phyloP scores from a whole-genome alignment of 1,140 invertebrate species.

The Musca vetustissima region DNA sequence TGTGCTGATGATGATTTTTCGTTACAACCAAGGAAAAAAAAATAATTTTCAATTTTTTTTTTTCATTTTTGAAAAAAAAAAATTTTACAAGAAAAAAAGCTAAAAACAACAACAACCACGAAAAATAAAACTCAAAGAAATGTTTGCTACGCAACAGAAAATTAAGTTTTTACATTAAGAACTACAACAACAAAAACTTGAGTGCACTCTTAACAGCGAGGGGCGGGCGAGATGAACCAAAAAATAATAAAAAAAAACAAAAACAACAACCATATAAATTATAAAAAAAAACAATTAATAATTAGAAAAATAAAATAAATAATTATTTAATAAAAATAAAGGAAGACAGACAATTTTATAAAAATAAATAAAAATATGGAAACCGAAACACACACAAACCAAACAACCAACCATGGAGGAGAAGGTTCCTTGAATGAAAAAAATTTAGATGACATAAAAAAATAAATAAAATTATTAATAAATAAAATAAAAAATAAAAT shows the following conservation, averaged over 20 bases:
- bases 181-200: slow-evolving; percentile 48
- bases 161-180: slow-evolving; percentile 38
- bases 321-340: slow-evolving; percentile 16
- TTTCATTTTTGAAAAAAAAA: slow-evolving; percentile 30
- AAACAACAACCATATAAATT: slow-evolving; percentile 14
- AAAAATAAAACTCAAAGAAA: slow-evolving; percentile 23
- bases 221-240: slow-evolving; percentile 47
- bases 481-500: slow-evolving; percentile 12
- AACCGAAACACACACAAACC: neutral
- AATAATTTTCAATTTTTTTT: slow-evolving; percentile 31
- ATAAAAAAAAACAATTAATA: slow-evolving; percentile 22
- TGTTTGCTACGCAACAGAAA: slow-evolving; percentile 26
- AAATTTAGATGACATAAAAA: neutral
- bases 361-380: slow-evolving; percentile 26
- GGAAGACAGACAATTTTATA: slow-evolving; percentile 19
- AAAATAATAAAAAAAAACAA: slow-evolving; percentile 14
- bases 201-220: slow-evolving; percentile 54
- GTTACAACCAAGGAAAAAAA: slow-evolving; percentile 5
- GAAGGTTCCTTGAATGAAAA: slow-evolving; percentile 11
- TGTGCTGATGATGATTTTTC: slow-evolving; percentile 19
- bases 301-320: slow-evolving; percentile 11
- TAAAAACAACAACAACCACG: no score
- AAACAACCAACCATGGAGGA: no score
- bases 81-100: neutral
- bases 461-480: neutral